Percentiles rank a stretch among this genome's conserved stretches.
Evolutionary conservation across 2,888 invertebrate species (phyloP).

Genomic region (Iselma pallidipennis): DNA sequence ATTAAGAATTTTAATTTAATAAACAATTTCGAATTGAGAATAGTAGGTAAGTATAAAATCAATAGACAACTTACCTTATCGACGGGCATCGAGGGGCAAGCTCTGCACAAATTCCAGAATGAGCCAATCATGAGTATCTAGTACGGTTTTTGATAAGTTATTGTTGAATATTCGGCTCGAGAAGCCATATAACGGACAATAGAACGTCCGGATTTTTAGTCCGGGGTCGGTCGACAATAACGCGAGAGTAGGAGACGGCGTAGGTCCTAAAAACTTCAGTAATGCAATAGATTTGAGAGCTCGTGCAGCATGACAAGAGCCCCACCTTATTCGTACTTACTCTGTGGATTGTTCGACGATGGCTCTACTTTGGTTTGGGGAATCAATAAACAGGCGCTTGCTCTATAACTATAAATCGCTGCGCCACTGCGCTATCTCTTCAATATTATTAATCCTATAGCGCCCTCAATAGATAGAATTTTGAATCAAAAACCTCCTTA

Average conservation of each 20-base stretch:
- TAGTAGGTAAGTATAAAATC: neutral
- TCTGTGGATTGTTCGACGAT: conserved; percentile 38
- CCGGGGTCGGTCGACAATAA: conserved; percentile 27
- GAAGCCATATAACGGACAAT: conserved; percentile 43
- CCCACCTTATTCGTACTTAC: conserved; percentile 46
- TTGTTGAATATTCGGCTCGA: conserved; percentile 28
- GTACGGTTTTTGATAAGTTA: conserved; percentile 34
- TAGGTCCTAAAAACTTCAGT: conserved; percentile 22
- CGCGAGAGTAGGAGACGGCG: conserved; percentile 21
- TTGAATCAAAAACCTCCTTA: conserved; percentile 2
- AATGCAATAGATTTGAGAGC: conserved; percentile 21
- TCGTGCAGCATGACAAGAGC: conserved; percentile 34
- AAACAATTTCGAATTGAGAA: neutral
- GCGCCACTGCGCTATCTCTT: conserved; percentile 33
- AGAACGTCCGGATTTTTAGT: conserved; percentile 25
- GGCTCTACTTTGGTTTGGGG: conserved; percentile 12
- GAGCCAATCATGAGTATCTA: conserved; percentile 86
- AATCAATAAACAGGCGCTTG: conserved; percentile 50
- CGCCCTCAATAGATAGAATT: conserved; percentile 20
- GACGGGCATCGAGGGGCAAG: conserved; percentile 95
- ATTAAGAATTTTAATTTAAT: neutral
- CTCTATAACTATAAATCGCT: conserved; percentile 33
- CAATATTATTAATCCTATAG: conserved; percentile 11
- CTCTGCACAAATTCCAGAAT: conserved; percentile 96
- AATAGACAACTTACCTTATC: conserved; percentile 79